A percentile compares a stretch with the other conserved stretches of the same genome.
These are phyloP conservation scores for Steatornis caripensis DNA, from an alignment of 2,113 vertebrate species.

Conservation along the genomic window DNA sequence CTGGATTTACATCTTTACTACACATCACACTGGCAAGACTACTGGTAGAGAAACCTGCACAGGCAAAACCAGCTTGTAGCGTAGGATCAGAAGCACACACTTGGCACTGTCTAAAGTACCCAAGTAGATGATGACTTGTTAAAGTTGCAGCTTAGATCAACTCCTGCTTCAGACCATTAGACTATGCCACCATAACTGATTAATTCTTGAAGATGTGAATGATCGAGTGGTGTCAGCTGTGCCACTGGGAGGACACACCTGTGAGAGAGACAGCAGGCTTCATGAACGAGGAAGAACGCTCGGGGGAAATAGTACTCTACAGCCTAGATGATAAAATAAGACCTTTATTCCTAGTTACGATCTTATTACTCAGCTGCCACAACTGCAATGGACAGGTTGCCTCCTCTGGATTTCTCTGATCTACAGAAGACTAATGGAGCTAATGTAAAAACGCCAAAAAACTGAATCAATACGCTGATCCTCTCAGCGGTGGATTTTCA, in stretches of 20 bases:
- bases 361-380: not conserved
- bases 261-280: not conserved
- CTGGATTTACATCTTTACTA: not conserved
- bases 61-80: not conserved
- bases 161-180: not conserved
- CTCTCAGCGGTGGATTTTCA: not conserved
- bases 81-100: not conserved
- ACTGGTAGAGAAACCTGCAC: not conserved
- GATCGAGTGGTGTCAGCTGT: not conserved
- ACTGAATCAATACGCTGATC: not conserved
- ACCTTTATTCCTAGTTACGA: rapidly evolving
- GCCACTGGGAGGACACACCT: not conserved
- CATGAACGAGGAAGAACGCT: not conserved
- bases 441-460: not conserved
- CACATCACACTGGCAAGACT: not conserved
- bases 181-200: not conserved
- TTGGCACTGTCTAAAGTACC: not conserved
- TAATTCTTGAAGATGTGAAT: not conserved
- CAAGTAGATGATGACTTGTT: not conserved
- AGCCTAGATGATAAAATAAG: not conserved
- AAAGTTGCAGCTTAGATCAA: not conserved
- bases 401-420: not conserved
- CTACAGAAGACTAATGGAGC: not conserved
- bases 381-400: not conserved
- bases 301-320: not conserved